Evolutionary conservation across 2,888 invertebrate species (phyloP).

Genomic region (Lithosia quadra): DNA sequence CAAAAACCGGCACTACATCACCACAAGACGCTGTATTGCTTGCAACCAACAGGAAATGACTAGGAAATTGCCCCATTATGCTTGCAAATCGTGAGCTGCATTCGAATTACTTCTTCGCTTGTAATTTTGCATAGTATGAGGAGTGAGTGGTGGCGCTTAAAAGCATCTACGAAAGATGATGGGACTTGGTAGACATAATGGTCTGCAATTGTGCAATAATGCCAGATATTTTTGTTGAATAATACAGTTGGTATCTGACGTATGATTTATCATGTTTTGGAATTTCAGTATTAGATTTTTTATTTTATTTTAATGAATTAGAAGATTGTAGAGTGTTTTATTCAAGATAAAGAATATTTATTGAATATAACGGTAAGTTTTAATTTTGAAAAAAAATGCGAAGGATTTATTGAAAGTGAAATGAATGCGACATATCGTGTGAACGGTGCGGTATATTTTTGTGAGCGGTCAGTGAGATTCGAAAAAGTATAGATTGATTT

Average conservation of each 20-base stretch:
- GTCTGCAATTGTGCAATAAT: constrained; percentile 37
- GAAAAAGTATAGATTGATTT: not conserved
- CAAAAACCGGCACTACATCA: constrained; percentile 59
- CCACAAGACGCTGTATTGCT: constrained; percentile 80
- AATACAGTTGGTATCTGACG: constrained; percentile 1
- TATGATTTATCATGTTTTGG: constrained; percentile 13
- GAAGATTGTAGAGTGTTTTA: not conserved
- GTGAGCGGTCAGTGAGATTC: not conserved
- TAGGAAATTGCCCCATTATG: constrained; percentile 85
- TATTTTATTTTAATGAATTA: not conserved
- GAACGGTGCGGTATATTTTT: not conserved
- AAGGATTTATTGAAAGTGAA: not conserved
- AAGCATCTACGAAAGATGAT: constrained; percentile 61
- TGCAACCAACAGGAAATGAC: constrained; percentile 81
- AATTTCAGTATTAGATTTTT: not conserved
- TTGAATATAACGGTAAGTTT: not conserved
- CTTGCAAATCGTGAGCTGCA: constrained; percentile 84
- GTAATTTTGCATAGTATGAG: constrained; percentile 76
- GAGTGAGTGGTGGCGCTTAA: constrained; percentile 55
- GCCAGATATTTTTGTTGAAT: constrained; percentile 26
- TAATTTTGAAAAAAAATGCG: not conserved
- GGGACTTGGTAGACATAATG: constrained; percentile 40
- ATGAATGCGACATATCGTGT: not conserved
- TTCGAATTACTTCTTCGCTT: constrained; percentile 81
- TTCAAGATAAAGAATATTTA: too few relatives aligned